Evolutionary conservation across 2,888 invertebrate genomes (phyloP).

Genomic region (Pecten maximus): DNA sequence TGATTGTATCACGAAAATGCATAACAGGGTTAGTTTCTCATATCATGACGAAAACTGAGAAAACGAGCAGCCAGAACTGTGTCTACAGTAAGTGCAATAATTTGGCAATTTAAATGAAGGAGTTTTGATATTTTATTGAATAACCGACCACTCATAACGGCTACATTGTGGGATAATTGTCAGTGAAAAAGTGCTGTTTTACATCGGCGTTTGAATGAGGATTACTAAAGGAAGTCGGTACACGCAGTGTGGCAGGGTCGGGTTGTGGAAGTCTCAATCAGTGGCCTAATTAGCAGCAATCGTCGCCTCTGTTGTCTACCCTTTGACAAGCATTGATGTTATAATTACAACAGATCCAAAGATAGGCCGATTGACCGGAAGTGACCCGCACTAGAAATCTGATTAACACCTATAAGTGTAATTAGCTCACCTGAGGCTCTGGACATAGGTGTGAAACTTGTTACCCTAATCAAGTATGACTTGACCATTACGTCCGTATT

Average conservation of each 20-base stretch:
- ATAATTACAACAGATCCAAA: background rate
- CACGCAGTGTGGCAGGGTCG: background rate
- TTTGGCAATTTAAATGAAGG: conserved; percentile 27
- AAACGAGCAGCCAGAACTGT: background rate
- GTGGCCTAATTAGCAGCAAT: background rate
- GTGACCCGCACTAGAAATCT: background rate
- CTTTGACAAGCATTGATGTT: background rate
- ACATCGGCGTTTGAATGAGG: background rate
- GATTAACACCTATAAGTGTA: background rate
- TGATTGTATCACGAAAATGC: conserved; percentile 9
- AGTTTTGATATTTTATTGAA: background rate
- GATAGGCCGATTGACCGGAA: conserved; percentile 2
- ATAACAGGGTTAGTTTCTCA: conserved; percentile 18
- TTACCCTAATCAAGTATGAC: background rate
- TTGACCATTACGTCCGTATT: background rate
- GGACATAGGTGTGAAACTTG: background rate
- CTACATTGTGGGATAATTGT: background rate
- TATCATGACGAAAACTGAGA: background rate
- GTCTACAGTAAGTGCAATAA: background rate
- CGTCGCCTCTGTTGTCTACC: background rate
- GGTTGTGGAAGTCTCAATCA: background rate
- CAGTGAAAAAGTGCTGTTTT: background rate
- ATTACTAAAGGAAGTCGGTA: background rate
- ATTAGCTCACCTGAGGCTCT: background rate
- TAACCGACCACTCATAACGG: background rate